Conservation (phyloP, 1,140 invertebrate species). For the Ceratina australensis region DNA sequence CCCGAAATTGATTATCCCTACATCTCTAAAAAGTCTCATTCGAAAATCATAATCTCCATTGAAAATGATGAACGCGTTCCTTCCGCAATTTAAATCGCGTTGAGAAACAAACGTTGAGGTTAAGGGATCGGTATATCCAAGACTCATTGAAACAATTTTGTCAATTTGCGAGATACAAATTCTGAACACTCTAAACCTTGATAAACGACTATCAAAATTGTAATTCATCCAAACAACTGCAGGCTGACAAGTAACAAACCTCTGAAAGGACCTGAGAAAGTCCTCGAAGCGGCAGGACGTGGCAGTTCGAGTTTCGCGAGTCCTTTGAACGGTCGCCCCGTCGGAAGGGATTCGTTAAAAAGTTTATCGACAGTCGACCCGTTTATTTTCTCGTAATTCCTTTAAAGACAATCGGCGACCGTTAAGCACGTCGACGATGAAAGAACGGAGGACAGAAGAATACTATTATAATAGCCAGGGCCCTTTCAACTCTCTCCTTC, state of each 20-base stretch:
- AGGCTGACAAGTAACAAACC: no score
- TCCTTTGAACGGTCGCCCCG: constrained; percentile 33
- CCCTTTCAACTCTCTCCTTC: constrained; percentile 43
- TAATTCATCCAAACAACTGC: no score
- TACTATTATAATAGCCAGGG: constrained; percentile 51
- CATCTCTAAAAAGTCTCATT: not conserved
- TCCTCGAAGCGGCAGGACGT: constrained; percentile 9
- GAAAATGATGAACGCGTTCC: not conserved
- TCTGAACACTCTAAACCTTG: no score
- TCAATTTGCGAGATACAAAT: no score
- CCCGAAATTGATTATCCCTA: not conserved
- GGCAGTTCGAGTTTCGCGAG: constrained; percentile 40
- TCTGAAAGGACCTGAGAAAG: not conserved
- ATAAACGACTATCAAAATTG: no score
- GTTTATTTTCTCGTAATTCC: constrained; percentile 60
- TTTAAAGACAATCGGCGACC: constrained; percentile 52
- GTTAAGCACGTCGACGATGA: constrained; percentile 28
- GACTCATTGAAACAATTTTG: no score
- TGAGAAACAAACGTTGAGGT: not conserved
- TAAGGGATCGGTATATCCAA: no score
- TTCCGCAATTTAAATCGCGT: not conserved
- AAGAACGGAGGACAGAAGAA: not conserved
- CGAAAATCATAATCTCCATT: not conserved
- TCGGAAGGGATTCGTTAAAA: constrained; percentile 60
- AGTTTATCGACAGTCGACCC: constrained; percentile 58